Evolutionary conservation across 1,140 invertebrate species (phyloP).

Genomic region (Hyphantria cunea): DNA sequence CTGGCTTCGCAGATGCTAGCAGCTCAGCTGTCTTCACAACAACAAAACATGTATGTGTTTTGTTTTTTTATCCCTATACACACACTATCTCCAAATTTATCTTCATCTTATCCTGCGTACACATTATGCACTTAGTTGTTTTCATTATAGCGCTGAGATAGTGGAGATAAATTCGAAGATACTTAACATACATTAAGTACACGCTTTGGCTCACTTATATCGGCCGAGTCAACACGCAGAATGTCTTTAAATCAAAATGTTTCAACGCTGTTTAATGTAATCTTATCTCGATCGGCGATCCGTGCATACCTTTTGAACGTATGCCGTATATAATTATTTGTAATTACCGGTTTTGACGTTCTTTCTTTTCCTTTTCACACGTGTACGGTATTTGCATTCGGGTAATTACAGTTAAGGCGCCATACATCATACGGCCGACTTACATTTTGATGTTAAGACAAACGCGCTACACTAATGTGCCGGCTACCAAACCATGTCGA

Average conservation of each 20-base stretch:
- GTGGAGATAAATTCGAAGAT: slow-evolving; percentile 67
- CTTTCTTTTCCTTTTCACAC: slow-evolving; percentile 78
- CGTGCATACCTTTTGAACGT: slow-evolving; percentile 71
- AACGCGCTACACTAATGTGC: slow-evolving; percentile 58
- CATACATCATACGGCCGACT: slow-evolving; percentile 62
- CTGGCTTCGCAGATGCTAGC: slow-evolving; percentile 97
- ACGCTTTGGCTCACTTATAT: slow-evolving; percentile 65
- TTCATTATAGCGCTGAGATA: slow-evolving; percentile 33
- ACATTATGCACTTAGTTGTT: slow-evolving; percentile 14
- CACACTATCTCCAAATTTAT: slow-evolving; percentile 59
- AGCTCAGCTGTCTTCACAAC: slow-evolving; percentile 93
- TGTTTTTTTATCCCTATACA: slow-evolving; percentile 69
- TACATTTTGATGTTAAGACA: slow-evolving; percentile 74
- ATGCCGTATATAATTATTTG: slow-evolving; percentile 74
- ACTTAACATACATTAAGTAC: slow-evolving; percentile 72
- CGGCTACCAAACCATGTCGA: slow-evolving; percentile 61
- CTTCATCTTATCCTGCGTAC: slow-evolving; percentile 36
- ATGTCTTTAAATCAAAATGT: slow-evolving; percentile 80
- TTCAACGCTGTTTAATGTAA: slow-evolving; percentile 77
- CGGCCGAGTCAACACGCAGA: slow-evolving; percentile 57
- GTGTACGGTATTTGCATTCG: slow-evolving; percentile 76
- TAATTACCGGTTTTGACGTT: slow-evolving; percentile 77
- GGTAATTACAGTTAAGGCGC: slow-evolving; percentile 69
- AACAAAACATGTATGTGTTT: slow-evolving; percentile 94
- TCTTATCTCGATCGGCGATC: slow-evolving; percentile 76